phyloP scores from a whole-genome alignment of 2,888 invertebrate species.

The Heteromyza rotundicornis region DNA sequence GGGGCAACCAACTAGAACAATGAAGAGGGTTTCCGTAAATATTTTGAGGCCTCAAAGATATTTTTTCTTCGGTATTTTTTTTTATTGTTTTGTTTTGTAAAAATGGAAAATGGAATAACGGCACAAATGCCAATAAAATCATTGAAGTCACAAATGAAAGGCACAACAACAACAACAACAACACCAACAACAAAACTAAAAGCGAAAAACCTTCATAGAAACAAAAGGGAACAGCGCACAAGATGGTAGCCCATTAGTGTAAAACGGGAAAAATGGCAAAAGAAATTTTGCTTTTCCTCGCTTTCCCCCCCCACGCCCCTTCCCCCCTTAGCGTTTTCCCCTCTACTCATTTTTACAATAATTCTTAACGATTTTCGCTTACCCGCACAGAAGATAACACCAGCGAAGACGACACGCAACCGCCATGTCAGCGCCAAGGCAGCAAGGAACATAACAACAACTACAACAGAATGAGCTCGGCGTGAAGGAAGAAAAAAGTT shows the following conservation, averaged over 20 bases:
- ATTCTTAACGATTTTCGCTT: conserved; percentile 2
- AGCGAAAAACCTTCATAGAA: no score
- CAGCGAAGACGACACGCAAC: background rate
- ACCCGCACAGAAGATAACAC: background rate
- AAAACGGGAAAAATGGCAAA: background rate
- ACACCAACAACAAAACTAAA: no score
- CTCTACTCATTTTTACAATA: background rate
- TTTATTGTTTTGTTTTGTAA: background rate
- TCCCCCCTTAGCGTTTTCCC: background rate
- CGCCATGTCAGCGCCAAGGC: background rate
- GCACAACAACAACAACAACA: no score
- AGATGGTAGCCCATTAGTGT: background rate
- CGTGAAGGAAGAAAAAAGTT: background rate
- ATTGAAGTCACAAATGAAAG: background rate
- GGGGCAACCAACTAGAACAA: no score
- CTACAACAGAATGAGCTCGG: background rate
- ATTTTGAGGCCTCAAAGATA: no score
- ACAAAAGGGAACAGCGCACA: no score
- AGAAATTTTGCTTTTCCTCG: no score
- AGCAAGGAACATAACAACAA: background rate
- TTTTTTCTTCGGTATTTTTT: background rate
- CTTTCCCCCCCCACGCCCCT: background rate
- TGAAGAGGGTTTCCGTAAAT: no score
- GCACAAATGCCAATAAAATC: background rate
- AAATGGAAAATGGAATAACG: background rate